A percentile compares a stretch with the other conserved stretches of the same genome.
Conservation (phyloP, 2,888 invertebrate genomes). For the Trichopria drosophilae region DNA sequence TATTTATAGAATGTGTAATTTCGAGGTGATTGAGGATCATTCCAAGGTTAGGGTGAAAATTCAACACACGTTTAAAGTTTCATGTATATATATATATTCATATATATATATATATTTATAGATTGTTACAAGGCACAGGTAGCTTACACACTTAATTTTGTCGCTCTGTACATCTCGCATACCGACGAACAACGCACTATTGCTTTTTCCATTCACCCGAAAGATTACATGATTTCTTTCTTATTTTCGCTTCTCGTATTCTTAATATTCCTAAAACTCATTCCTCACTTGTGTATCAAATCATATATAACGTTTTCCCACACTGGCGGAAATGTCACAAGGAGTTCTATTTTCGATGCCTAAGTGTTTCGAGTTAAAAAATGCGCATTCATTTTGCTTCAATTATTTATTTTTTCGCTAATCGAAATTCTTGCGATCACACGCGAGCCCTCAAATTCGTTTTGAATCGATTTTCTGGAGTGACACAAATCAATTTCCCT, state of each 20-base stretch:
- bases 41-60: slow-evolving; percentile 43
- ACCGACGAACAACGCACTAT: slow-evolving; percentile 41
- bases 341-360: too few relatives aligned
- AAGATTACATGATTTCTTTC: slow-evolving; percentile 44
- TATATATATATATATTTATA: slow-evolving; percentile 46
- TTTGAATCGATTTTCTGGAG: too few relatives aligned
- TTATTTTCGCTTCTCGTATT: slow-evolving; percentile 11
- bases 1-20: too few relatives aligned
- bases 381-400: too few relatives aligned
- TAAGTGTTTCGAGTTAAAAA: too few relatives aligned
- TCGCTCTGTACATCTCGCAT: slow-evolving; percentile 40
- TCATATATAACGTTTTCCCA: too few relatives aligned
- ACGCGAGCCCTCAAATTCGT: too few relatives aligned
- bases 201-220: slow-evolving; percentile 52
- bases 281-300: slow-evolving; percentile 12
- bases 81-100: slow-evolving; percentile 43
- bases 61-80: slow-evolving; percentile 37
- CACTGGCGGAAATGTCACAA: too few relatives aligned
- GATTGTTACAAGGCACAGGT: slow-evolving; percentile 59
- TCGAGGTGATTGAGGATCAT: slow-evolving; percentile 3
- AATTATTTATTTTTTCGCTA: too few relatives aligned
- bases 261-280: slow-evolving; percentile 22
- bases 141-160: slow-evolving; percentile 56
- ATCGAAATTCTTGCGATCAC: too few relatives aligned
- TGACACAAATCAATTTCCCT: too few relatives aligned